Evolutionary conservation across 2,888 invertebrate species (phyloP).

Genomic region (Silvanus unidentatus): DNA sequence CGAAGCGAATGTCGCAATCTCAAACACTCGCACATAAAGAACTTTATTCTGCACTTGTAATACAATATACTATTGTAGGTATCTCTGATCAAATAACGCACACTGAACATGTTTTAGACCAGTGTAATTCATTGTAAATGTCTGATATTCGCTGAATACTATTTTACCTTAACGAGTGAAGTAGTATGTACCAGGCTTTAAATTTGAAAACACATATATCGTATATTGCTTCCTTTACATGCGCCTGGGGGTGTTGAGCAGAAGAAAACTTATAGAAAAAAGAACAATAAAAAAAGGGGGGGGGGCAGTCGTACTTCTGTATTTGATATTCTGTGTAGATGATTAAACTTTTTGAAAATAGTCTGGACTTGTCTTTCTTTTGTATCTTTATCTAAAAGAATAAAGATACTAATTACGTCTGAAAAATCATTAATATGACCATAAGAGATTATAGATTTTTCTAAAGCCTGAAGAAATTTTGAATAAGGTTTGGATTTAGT

Average conservation of each 20-base stretch:
- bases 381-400: not conserved
- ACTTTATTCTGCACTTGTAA: no score
- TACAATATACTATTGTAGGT: no score
- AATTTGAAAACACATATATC: not conserved
- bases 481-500: not conserved
- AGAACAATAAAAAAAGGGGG: no score
- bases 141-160: not conserved
- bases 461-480: not conserved
- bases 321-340: not conserved
- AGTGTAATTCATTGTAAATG: not conserved
- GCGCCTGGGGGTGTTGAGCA: not conserved
- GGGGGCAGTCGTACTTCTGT: no score
- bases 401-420: not conserved
- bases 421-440: not conserved
- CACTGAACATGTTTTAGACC: not conserved
- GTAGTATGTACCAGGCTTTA: not conserved
- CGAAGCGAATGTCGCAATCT: no score
- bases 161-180: not conserved
- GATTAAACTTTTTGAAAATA: not conserved
- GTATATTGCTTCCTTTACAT: not conserved
- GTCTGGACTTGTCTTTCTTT: no score
- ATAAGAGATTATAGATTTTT: not conserved
- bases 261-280: no score
- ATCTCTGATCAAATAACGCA: no score
- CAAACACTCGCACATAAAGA: no score